Evolutionary conservation across 2,113 vertebrate species (phyloP), one percentile per base, ranked within the genome.

Genomic region (Bufo bufo): DNA sequence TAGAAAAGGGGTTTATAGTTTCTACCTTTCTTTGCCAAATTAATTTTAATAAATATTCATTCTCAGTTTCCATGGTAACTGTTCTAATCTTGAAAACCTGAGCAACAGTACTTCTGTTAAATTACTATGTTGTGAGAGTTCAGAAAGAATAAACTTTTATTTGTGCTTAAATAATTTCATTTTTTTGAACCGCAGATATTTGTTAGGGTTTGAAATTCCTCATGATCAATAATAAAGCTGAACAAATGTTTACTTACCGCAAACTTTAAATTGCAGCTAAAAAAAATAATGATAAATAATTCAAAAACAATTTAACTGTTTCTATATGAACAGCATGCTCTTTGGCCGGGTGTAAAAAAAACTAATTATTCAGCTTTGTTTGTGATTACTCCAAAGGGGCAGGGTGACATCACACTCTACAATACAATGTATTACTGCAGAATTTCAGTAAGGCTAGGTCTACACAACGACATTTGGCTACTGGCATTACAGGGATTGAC

Each of bases 311-410:
- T 80, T 79, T 86, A 50, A 78, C 77, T 52, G 59, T 61, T 66
- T 86, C 85, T 79, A 69, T 79, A 80, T 79, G 45, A 79, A 79
- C 75, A 86, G 17, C 54, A 69, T 69, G 75, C 23, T 69, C 61
- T 65, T 69, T 77, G 49, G n/a, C 61, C 59, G 4, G 4, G 3
- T 59, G 56, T 66, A 50, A 63, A 23, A 86, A 79, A 16, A 66
- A 54, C n/a, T 79, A 86, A 86, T 79, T 86, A 86, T 79, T 79
- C n/a, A 13, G 49, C 19, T 52, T 86, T 86, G 75, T 79, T 86
- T 86, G 47, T 13, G 75, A 79, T 33, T 54, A 52, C 47, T 23
- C 12, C 6, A 16, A 79, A 14, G 16, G 20, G 43, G 20, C 17
- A 77, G 6, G 12, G 47, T 49, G 33, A 77, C 45, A 17, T 43